Conservation (phyloP, 2,797 vertebrate species). For the Myotis findleyi region DNA sequence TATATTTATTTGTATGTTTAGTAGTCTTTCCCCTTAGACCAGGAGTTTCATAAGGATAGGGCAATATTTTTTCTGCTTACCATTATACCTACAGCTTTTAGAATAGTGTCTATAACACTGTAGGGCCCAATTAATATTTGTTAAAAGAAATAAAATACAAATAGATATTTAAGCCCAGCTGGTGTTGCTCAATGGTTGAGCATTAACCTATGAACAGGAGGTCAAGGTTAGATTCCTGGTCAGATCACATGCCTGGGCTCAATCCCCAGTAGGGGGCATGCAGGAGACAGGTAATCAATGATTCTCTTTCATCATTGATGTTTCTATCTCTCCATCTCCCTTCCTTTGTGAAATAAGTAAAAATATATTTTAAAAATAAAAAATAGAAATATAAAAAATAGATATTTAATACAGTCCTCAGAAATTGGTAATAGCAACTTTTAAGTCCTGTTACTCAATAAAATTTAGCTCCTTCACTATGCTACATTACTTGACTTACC, state of each 20-base stretch:
- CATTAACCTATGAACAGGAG: no score
- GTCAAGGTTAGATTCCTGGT: no score
- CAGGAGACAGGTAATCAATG: no score
- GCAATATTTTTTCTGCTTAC: not conserved
- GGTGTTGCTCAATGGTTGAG: no score
- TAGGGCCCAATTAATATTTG: not conserved
- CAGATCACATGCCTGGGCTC: no score
- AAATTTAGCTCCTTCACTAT: constrained; percentile 5
- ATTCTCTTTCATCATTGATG: no score
- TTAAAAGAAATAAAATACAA: not conserved
- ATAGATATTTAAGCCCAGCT: not conserved
- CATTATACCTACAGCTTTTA: not conserved
- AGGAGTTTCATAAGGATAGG: not conserved
- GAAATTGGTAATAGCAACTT: not conserved
- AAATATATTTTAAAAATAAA: no score
- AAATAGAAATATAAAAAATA: not conserved
- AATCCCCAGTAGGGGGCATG: no score
- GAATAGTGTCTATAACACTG: not conserved
- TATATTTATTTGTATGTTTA: not conserved
- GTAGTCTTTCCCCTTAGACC: not conserved
- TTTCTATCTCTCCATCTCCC: no score
- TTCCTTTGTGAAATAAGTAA: no score
- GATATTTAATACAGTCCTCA: not conserved
- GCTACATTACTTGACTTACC: not conserved
- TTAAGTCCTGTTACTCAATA: not conserved